These are phyloP conservation scores for Hypotaenidia okinawae DNA, from an alignment of 2,797 vertebrate genomes.

Conservation along the genomic window DNA sequence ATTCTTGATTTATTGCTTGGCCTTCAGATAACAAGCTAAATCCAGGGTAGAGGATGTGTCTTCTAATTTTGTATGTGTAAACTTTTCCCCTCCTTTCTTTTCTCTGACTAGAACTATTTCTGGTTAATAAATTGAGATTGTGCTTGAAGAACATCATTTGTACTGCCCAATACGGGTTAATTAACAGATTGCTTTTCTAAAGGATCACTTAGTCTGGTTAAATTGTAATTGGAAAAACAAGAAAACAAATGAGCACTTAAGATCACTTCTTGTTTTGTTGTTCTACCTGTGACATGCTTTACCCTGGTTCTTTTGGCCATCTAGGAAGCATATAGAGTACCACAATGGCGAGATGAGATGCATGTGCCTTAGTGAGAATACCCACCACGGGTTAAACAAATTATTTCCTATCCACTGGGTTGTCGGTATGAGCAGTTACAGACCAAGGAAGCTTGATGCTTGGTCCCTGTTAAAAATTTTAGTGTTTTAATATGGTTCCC, in stretches of 20 bases:
- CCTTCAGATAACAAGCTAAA: slow-evolving; percentile 24
- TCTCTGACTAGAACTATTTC: neutral
- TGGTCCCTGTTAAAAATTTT: neutral
- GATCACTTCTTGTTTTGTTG: too few species aligned
- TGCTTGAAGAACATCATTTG: neutral
- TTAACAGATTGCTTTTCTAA: slow-evolving; percentile 9
- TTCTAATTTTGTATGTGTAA: neutral
- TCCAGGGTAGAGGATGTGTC: neutral
- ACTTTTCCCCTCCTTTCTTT: neutral
- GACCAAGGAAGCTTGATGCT: neutral
- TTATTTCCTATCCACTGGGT: neutral
- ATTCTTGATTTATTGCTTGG: neutral
- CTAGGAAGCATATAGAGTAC: neutral
- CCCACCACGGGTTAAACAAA: neutral
- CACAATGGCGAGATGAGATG: neutral
- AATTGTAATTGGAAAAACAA: neutral
- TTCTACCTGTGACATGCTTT: neutral
- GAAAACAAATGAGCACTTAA: neutral
- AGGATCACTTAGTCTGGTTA: slow-evolving; percentile 14
- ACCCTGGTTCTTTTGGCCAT: neutral
- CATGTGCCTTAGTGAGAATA: neutral
- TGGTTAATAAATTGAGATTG: slow-evolving; percentile 10
- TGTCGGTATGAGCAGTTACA: neutral
- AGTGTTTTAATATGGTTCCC: neutral
- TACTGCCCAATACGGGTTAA: neutral